Base-by-base conservation (phyloP, 2,888 invertebrate genomes). In the Leptinotarsa rubiginosa region DNA sequence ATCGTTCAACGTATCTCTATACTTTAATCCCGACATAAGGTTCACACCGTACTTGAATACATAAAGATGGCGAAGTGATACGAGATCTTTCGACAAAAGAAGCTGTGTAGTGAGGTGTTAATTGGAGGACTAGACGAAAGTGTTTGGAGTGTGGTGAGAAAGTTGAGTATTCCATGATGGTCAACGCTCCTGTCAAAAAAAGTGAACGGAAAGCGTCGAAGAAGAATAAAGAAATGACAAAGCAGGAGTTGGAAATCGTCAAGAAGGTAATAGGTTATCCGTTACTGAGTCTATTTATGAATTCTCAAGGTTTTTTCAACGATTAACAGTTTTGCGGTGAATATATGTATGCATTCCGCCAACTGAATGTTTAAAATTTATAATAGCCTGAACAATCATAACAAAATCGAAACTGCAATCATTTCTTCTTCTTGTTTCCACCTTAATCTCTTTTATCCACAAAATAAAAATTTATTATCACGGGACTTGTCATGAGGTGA, bases 41-140 rank as follows among this genome's bases (percentile, higher is more conserved):
- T 77, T 75, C 74, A 78, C 79, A 80, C 78, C 80, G 74, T 81
- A 81, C 77, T 80, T 80, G 75, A 82, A 82, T 75, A 82, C 79
- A 75, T 81, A 80, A 77, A 74, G 75, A 76, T 79, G 77, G 73
- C 50, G 59, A 69, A 73, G 65, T 72, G 72, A 69, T 47, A 62
- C 72, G 12, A 15, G 15, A 22, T 13, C 56, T 41, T 62, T 41
- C 41, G 62, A n/a, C 25, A 16, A 62, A 31, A 62, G 10, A n/a
- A 25, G n/a, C 56, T 52, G 25, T 25, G 52, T 18, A 54, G 68
- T 41, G 68, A 52, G 31, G 68, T 54, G 54, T 20, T 54, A 52
- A 68, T 66, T 66, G 20, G 13, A 66, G 41, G 47, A 66, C 47
- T 18, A 41, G 65, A 65, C 65, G 16, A 65, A 47, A 41, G 41